Conservation (phyloP, 1,140 invertebrate species). For the Diorhabda sublineata region DNA sequence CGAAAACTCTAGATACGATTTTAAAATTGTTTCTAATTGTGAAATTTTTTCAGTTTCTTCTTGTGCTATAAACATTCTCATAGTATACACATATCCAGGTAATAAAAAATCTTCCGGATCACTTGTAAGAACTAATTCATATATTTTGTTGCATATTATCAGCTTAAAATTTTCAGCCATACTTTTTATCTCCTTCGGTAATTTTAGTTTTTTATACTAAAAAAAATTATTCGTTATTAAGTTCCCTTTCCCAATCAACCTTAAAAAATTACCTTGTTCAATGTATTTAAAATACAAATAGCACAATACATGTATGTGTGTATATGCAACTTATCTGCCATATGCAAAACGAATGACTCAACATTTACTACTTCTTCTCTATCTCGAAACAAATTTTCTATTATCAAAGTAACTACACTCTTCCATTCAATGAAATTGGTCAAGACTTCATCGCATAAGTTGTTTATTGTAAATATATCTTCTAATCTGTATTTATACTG, state of each 20-base stretch:
- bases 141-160: slow-evolving; percentile 11
- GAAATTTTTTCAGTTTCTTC: slow-evolving; percentile 20
- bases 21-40: slow-evolving; percentile 15
- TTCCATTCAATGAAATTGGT: slow-evolving; percentile 23
- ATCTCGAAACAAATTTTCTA: slow-evolving; percentile 32
- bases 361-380: slow-evolving; percentile 24
- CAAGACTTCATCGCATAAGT: slow-evolving; percentile 22
- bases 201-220: slow-evolving; percentile 33
- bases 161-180: slow-evolving; percentile 15
- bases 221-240: slow-evolving; percentile 21
- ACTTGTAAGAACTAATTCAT: slow-evolving; percentile 12
- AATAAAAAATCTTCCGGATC: slow-evolving; percentile 17
- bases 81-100: slow-evolving; percentile 19
- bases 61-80: slow-evolving; percentile 23
- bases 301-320: slow-evolving; percentile 22
- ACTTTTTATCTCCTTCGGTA: slow-evolving; percentile 16
- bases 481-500: slow-evolving; percentile 21
- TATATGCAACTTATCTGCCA: slow-evolving; percentile 23
- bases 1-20: slow-evolving; percentile 21
- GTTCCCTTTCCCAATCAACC: neutral
- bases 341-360: slow-evolving; percentile 22
- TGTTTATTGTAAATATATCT: slow-evolving; percentile 22
- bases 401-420: slow-evolving; percentile 23
- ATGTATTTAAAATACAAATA: slow-evolving; percentile 22
- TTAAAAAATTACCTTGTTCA: slow-evolving; percentile 22